Conservation (phyloP, 2,888 invertebrate genomes). For the Sminthurinus aureus region DNA sequence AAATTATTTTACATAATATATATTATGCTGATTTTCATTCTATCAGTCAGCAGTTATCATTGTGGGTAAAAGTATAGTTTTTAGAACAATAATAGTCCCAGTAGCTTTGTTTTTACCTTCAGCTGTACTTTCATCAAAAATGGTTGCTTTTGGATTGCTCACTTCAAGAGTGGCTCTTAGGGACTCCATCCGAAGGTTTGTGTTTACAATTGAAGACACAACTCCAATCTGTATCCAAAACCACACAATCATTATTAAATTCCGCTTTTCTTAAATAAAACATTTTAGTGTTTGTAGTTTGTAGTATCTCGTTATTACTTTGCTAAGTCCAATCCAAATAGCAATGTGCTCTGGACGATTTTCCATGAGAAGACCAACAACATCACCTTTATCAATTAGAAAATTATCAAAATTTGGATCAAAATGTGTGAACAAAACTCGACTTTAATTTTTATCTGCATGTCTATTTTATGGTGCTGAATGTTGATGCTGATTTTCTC, state of each 20-base stretch:
- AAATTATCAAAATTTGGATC: no score
- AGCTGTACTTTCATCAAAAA: slow-evolving; percentile 76
- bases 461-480: no score
- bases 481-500: no score
- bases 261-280: background rate
- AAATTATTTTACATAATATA: no score
- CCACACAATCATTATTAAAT: background rate
- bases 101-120: slow-evolving; percentile 33
- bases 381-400: slow-evolving; percentile 78
- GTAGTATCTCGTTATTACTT: slow-evolving; percentile 65
- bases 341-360: slow-evolving; percentile 91
- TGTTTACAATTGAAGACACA: slow-evolving; percentile 89
- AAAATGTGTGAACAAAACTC: no score
- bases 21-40: no score
- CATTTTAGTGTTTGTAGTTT: background rate
- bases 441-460: no score
- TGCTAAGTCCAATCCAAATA: slow-evolving; percentile 90
- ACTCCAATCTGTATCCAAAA: slow-evolving; percentile 68
- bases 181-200: slow-evolving; percentile 83
- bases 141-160: slow-evolving; percentile 83
- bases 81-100: background rate
- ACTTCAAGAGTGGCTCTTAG: slow-evolving; percentile 87
- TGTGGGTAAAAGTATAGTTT: background rate
- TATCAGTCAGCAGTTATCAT: no score
- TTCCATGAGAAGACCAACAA: slow-evolving; percentile 86